Evolutionary conservation across 2,888 invertebrate genomes (phyloP).

Genomic region (Galeruca laticollis): DNA sequence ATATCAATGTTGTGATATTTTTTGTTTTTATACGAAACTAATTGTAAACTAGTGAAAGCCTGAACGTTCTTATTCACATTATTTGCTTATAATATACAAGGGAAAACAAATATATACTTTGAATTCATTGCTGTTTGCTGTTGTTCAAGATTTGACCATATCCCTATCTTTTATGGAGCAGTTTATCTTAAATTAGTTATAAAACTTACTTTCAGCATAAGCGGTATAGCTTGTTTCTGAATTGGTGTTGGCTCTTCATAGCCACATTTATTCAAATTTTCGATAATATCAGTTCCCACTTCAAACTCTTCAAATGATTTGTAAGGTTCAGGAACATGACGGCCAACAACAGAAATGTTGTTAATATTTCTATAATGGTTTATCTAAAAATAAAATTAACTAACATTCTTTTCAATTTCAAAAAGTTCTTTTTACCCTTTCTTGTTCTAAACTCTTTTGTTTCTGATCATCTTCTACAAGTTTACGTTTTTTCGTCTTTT

Average conservation of each 20-base stretch:
- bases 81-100: neutral
- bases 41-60: too few species aligned
- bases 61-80: too few species aligned
- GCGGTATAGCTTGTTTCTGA: slow-evolving; percentile 93
- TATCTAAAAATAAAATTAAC: slow-evolving; percentile 69
- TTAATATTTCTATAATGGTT: slow-evolving; percentile 81
- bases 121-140: too few species aligned
- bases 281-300: slow-evolving; percentile 73
- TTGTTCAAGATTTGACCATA: too few species aligned
- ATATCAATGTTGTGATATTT: too few species aligned
- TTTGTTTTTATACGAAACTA: too few species aligned
- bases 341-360: slow-evolving; percentile 83
- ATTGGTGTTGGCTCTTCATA: slow-evolving; percentile 87
- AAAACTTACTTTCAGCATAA: slow-evolving; percentile 79
- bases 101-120: too few species aligned
- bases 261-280: slow-evolving; percentile 78
- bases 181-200: neutral
- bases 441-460: slow-evolving; percentile 55
- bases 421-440: slow-evolving; percentile 44
- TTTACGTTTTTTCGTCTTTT: slow-evolving; percentile 58
- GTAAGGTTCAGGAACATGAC: slow-evolving; percentile 83
- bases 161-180: too few species aligned
- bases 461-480: slow-evolving; percentile 49
- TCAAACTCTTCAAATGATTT: slow-evolving; percentile 77
- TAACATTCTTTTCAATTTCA: slow-evolving; percentile 29